A percentile compares a stretch with the other conserved stretches of the same genome.
Evolutionary conservation across 2,888 invertebrate genomes (phyloP).

Genomic region (Xiphydria camelus): DNA sequence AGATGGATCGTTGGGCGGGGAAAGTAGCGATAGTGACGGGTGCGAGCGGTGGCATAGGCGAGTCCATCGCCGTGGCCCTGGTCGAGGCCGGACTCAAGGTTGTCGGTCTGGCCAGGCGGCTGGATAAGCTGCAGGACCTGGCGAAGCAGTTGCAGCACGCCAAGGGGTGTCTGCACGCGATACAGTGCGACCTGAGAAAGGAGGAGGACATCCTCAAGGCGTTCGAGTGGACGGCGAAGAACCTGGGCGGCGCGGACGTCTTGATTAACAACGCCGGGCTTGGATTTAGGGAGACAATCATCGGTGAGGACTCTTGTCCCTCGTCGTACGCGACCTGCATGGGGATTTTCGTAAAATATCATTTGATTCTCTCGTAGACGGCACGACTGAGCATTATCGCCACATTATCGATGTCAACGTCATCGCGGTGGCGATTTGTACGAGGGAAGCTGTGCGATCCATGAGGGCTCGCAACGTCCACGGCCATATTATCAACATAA

Average conservation of each 20-base stretch:
- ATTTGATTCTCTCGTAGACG: constrained; percentile 22
- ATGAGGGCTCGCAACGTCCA: constrained; percentile 60
- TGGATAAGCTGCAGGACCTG: constrained; percentile 54
- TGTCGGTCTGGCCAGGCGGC: constrained; percentile 61
- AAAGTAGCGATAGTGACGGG: constrained; percentile 69
- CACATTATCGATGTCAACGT: constrained; percentile 62
- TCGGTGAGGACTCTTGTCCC: constrained; percentile 35
- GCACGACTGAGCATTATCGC: constrained; percentile 49
- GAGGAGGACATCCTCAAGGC: constrained; percentile 30
- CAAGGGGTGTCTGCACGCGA: constrained; percentile 45
- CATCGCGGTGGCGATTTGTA: constrained; percentile 62
- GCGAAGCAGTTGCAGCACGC: constrained; percentile 16
- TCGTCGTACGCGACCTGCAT: too few relatives aligned
- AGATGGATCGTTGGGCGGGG: constrained; percentile 65
- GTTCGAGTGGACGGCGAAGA: constrained; percentile 28
- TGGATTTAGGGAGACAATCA: constrained; percentile 24
- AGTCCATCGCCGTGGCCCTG: constrained; percentile 57
- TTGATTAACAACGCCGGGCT: constrained; percentile 60
- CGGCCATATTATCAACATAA: constrained; percentile 67
- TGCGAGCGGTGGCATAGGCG: constrained; percentile 67
- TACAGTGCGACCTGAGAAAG: constrained; percentile 31
- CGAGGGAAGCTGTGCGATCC: constrained; percentile 62
- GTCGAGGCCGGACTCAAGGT: constrained; percentile 61
- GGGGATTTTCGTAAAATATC: too few relatives aligned
- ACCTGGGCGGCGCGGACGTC: constrained; percentile 56